phyloP scores from a whole-genome alignment of 2,888 invertebrate genomes.

The Drosophila buzzatii region DNA sequence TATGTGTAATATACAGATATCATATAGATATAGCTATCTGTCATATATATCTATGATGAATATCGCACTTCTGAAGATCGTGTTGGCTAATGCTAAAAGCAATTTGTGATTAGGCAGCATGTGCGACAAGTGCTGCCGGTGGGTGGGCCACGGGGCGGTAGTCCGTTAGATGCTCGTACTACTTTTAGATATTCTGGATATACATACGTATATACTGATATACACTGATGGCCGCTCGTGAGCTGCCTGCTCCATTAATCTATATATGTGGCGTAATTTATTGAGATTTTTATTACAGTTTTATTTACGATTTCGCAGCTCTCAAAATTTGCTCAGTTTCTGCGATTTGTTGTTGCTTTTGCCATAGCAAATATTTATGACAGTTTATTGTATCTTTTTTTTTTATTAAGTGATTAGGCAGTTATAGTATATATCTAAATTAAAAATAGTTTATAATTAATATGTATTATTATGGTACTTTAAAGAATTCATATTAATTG shows the following conservation, averaged over 20 bases:
- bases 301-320: conserved; percentile 69
- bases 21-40: background rate
- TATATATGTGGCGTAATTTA: conserved; percentile 73
- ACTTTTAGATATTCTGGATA: conserved; percentile 21
- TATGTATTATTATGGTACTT: background rate
- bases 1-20: background rate
- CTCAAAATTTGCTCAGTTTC: conserved; percentile 54
- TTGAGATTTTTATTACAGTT: conserved; percentile 74
- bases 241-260: conserved; percentile 41
- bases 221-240: conserved; percentile 12
- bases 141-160: conserved; percentile 28
- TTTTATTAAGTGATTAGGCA: background rate
- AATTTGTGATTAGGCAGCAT: conserved; percentile 74
- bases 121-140: conserved; percentile 56
- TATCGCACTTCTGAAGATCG: background rate
- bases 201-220: background rate
- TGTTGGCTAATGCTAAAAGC: conserved; percentile 63
- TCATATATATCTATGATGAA: conserved; percentile 3
- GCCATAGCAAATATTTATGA: conserved; percentile 52
- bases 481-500: background rate
- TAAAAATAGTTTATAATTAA: background rate
- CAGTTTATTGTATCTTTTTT: conserved; percentile 17
- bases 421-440: background rate
- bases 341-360: conserved; percentile 32
- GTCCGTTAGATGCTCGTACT: conserved; percentile 15